Base-by-base conservation (phyloP, 2,888 invertebrate species). In the Furcula furcula region DNA sequence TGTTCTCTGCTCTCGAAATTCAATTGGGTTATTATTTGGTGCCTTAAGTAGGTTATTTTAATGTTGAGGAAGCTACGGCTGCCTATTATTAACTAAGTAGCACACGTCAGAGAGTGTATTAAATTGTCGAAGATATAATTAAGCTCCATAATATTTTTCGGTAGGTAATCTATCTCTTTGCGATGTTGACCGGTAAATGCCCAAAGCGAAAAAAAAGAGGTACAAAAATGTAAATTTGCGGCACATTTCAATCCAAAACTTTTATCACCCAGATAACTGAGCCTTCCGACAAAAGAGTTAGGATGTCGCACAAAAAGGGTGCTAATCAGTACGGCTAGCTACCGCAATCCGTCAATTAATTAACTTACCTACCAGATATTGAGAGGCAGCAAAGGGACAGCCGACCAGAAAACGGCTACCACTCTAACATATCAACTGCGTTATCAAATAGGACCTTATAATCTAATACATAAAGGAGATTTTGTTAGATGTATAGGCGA, bases 291-390 rank as follows among this genome's bases (percentile, higher is more conserved):
- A 76, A 77, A 80, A 79, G 76, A 68, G 71, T 72, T 73, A 53
- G 57, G 48, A 55, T 65, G 71, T 76, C 65, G 66, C 74, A 77
- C 71, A 81, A 78, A 82, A 78, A 74, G 65, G 45, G 47, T 57
- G 63, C 61, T 67, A 75, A 77, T 79, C 75, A 66, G 66, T 38
- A 38, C 38, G 56, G 37, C 53, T 52, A 11, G 73, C 80, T 76
- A 79, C 81, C 79, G 69, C 79, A 77, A 82, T 79, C 76, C 74
- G 69, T 78, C 77, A 77, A 83, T 85, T 86, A 82, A 86, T 85
- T 83, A 82, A 72, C 61, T 58, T 61, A 54, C 66, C 67, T 63
- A 54, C 46, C 51, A 63, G 84, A 82, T 84, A 84, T n/a, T 73
- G 68, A 78, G 63, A 76, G 76, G 76, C 83, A 80, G 76, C 74